These are phyloP conservation scores for Timandra comae DNA, from an alignment of 2,888 invertebrate genomes.

Conservation along the genomic window DNA sequence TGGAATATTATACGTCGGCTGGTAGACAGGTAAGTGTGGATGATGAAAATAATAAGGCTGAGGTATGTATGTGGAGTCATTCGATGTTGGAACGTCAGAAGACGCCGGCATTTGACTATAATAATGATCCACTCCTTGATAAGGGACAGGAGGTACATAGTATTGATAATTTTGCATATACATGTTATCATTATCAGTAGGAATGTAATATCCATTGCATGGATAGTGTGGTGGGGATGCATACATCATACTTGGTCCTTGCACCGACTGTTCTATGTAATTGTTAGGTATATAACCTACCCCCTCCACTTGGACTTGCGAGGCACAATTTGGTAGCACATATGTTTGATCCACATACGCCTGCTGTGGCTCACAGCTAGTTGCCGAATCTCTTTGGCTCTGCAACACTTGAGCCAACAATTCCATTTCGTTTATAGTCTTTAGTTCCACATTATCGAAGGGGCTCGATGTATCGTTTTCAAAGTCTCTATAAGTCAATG, in stretches of 20 bases:
- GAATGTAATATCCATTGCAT: conserved; percentile 55
- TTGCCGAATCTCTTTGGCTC: conserved; percentile 51
- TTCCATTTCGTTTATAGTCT: conserved; percentile 95
- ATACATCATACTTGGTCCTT: conserved; percentile 49
- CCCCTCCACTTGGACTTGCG: conserved; percentile 56
- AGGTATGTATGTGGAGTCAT: conserved; percentile 50
- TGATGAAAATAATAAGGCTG: conserved; percentile 62
- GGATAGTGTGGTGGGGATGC: conserved; percentile 54
- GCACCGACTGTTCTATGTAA: conserved; percentile 53
- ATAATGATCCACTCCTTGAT: conserved; percentile 41
- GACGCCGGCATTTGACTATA: conserved; percentile 40
- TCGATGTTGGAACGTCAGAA: conserved; percentile 34
- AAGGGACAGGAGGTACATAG: conserved; percentile 48
- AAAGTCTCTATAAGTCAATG: conserved; percentile 84
- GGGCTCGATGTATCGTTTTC: conserved; percentile 94
- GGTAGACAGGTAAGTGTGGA: conserved; percentile 40
- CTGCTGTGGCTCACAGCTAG: conserved; percentile 39
- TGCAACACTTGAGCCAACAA: conserved; percentile 87
- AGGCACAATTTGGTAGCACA: conserved; percentile 43
- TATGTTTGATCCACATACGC: conserved; percentile 38
- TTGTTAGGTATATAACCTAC: conserved; percentile 56
- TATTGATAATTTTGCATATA: conserved; percentile 64
- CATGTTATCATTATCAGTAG: conserved; percentile 46
- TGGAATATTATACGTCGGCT: conserved; percentile 24
- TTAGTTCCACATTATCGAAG: conserved; percentile 94